These are phyloP conservation scores for Anthophora plumipes DNA, from an alignment of 2,888 invertebrate genomes.

Conservation along the genomic window DNA sequence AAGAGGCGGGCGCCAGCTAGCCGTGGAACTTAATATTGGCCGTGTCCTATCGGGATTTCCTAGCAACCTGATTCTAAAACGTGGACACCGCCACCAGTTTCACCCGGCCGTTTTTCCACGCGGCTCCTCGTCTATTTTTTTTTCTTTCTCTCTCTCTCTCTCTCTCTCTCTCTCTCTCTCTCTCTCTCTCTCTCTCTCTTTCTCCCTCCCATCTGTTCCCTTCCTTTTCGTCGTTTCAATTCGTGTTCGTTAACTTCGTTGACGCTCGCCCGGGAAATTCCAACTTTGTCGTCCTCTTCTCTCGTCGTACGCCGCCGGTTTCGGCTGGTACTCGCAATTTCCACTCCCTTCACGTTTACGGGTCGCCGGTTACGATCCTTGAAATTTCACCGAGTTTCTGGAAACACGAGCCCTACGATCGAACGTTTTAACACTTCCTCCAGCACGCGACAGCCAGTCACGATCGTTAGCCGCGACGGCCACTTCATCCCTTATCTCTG, in stretches of 20 bases:
- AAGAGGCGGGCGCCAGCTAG: constrained; percentile 34
- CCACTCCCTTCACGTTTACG: constrained; percentile 48
- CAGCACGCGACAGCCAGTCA: constrained; percentile 20
- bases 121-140: not conserved
- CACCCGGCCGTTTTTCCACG: constrained; percentile 5
- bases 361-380: constrained; percentile 53
- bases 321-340: constrained; percentile 54
- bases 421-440: constrained; percentile 58
- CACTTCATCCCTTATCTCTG: constrained; percentile 53
- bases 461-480: constrained; percentile 56
- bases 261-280: constrained; percentile 57
- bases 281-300: constrained; percentile 45
- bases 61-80: constrained; percentile 9
- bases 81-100: not conserved
- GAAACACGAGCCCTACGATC: constrained; percentile 45
- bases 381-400: constrained; percentile 58
- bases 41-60: constrained; percentile 37
- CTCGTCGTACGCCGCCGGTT: constrained; percentile 10
- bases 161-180: constrained; percentile 1
- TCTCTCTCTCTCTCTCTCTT: not conserved
- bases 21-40: constrained; percentile 54
- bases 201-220: not conserved
- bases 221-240: constrained; percentile 26
- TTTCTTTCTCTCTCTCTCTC: not conserved
- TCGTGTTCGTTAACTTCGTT: constrained; percentile 63